These are phyloP conservation scores for Azemiops feae DNA, from an alignment of 2,113 vertebrate species.

Conservation along the genomic window DNA sequence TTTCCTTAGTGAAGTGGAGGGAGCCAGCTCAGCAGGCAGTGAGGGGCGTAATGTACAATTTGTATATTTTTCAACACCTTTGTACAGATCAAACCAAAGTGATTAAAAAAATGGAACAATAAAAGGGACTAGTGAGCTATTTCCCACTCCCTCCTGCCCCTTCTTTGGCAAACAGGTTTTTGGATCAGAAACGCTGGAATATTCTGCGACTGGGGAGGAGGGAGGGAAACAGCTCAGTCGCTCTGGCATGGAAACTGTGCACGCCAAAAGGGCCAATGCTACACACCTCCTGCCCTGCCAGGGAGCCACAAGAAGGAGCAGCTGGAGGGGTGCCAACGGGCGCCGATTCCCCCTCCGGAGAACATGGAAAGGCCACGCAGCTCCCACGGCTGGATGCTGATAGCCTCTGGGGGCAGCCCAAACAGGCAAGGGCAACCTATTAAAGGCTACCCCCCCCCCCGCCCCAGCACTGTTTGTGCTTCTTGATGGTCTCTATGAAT, in stretches of 20 bases:
- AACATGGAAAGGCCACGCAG: background rate
- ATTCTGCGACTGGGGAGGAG: background rate
- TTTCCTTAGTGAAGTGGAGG: rapidly evolving
- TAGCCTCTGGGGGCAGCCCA: background rate
- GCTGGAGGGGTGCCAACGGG: background rate
- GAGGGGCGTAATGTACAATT: conserved; percentile 29
- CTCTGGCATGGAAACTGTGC: background rate
- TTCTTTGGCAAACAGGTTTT: too few species aligned
- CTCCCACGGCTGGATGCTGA: background rate
- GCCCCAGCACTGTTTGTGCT: background rate
- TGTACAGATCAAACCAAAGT: conserved; percentile 33
- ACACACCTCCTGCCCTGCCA: background rate
- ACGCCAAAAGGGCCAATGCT: background rate
- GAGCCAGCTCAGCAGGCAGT: background rate
- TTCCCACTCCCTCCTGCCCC: background rate
- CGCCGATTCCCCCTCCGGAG: background rate
- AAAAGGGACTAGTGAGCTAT: too few species aligned
- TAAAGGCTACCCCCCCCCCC: background rate
- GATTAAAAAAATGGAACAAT: conserved; percentile 12
- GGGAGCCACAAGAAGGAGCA: background rate
- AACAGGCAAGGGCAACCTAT: background rate
- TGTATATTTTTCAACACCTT: conserved; percentile 44
- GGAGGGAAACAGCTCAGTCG: background rate
- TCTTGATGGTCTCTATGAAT: background rate
- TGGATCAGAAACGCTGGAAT: too few species aligned